Conservation (phyloP, 2,888 invertebrate genomes). For the Smittia sp. region DNA sequence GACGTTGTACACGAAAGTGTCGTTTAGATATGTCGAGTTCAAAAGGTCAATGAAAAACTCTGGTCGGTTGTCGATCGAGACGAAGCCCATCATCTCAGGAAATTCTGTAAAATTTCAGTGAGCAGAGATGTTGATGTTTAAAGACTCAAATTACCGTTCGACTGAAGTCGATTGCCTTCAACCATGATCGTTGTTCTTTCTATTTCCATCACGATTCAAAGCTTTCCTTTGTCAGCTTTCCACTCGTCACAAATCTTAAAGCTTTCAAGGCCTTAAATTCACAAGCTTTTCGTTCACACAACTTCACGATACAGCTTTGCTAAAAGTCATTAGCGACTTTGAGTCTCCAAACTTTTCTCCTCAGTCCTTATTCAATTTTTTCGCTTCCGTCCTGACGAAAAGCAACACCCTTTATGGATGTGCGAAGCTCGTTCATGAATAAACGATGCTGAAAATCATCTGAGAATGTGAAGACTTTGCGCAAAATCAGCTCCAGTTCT, state of each 20-base stretch:
- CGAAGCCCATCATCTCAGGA: slow-evolving; percentile 9
- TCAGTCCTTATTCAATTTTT: neutral
- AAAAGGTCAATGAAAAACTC: slow-evolving; percentile 11
- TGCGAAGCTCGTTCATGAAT: neutral
- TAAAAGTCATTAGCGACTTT: too few relatives aligned
- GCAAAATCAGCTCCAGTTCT: slow-evolving; percentile 15
- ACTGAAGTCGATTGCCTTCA: neutral
- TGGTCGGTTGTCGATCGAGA: slow-evolving; percentile 5
- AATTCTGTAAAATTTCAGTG: neutral
- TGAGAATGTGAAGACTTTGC: neutral
- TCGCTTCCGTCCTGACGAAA: neutral
- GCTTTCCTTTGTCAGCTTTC: neutral
- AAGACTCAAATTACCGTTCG: neutral
- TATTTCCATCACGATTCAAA: neutral
- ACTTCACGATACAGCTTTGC: neutral
- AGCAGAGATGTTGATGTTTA: neutral
- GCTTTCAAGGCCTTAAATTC: neutral
- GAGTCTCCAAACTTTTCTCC: too few relatives aligned
- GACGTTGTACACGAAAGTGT: slow-evolving; percentile 12
- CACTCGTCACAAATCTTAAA: neutral
- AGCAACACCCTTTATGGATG: slow-evolving; percentile 21
- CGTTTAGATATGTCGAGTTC: neutral
- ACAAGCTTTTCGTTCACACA: slow-evolving; percentile 1
- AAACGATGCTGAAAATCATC: slow-evolving; percentile 7
- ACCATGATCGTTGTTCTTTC: slow-evolving; percentile 13